These are phyloP conservation scores for Andrena haemorrhoa DNA, from an alignment of 2,888 invertebrate species.

Conservation along the genomic window DNA sequence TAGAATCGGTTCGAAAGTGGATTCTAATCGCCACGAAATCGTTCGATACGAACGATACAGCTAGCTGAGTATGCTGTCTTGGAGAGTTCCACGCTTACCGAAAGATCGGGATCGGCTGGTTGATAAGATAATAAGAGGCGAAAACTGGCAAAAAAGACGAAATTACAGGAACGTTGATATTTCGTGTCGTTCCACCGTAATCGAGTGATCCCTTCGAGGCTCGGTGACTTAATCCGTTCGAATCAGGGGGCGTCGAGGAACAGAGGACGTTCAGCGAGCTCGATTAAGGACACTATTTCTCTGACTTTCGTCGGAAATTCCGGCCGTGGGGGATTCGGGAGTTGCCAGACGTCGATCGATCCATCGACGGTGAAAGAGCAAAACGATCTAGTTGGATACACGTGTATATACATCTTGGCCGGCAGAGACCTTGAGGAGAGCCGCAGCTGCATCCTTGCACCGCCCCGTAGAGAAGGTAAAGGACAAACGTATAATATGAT, in stretches of 20 bases:
- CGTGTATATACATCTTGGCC: constrained; percentile 45
- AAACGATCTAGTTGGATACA: constrained; percentile 56
- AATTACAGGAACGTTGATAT: constrained; percentile 42
- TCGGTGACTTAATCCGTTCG: background rate
- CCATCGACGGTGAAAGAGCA: constrained; percentile 22
- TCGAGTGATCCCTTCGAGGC: constrained; percentile 8
- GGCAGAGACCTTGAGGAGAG: constrained; percentile 65
- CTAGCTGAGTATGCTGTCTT: constrained; percentile 52
- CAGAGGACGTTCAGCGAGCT: background rate
- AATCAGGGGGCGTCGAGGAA: background rate
- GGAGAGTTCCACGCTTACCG: constrained; percentile 65
- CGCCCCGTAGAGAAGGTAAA: constrained; percentile 75
- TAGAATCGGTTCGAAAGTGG: background rate
- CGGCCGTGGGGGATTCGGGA: constrained; percentile 11
- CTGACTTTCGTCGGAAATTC: background rate
- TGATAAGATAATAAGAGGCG: constrained; percentile 77
- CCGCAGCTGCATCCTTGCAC: constrained; percentile 76
- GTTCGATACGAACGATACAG: constrained; percentile 62
- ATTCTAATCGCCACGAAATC: constrained; percentile 58
- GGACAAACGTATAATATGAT: constrained; percentile 77
- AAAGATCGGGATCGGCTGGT: constrained; percentile 58
- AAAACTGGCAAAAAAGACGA: constrained; percentile 40
- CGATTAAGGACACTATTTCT: background rate
- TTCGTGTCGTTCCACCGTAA: constrained; percentile 27
- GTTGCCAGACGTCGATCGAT: constrained; percentile 1